Evolutionary conservation across 2,888 invertebrate species (phyloP).

Genomic region (Drosophila mettleri): DNA sequence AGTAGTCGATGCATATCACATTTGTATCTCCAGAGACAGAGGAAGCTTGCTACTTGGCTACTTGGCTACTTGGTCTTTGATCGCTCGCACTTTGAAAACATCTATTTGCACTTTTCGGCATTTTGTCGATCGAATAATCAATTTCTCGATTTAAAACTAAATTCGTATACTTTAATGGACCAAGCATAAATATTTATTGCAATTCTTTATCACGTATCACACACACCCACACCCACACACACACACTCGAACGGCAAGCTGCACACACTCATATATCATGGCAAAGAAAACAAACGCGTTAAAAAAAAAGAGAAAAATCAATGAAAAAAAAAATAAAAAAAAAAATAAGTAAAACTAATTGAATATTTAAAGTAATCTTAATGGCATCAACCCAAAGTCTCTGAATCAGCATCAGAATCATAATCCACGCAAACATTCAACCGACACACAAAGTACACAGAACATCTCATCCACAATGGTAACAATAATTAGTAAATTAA

Average conservation of each 20-base stretch:
- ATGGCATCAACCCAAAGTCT: slow-evolving; percentile 42
- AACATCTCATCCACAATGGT: slow-evolving; percentile 84
- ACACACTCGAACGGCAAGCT: slow-evolving; percentile 37
- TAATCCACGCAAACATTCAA: slow-evolving; percentile 55
- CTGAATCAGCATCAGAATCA: slow-evolving; percentile 46
- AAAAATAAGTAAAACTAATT: slow-evolving; percentile 11
- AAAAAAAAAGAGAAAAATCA: slow-evolving; percentile 39
- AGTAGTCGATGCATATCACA: slow-evolving; percentile 66
- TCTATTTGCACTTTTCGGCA: slow-evolving; percentile 44
- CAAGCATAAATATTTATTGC: slow-evolving; percentile 49
- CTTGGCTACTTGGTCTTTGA: slow-evolving; percentile 36
- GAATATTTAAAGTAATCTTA: slow-evolving; percentile 41
- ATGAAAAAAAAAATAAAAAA: slow-evolving; percentile 24
- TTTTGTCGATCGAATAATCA: slow-evolving; percentile 36
- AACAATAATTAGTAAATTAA: slow-evolving; percentile 85
- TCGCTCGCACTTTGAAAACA: slow-evolving; percentile 42
- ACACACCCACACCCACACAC: background rate
- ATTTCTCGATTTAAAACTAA: slow-evolving; percentile 22
- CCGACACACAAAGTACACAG: slow-evolving; percentile 42
- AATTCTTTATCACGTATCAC: slow-evolving; percentile 21
- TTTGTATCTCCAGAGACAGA: slow-evolving; percentile 19
- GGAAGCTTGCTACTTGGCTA: slow-evolving; percentile 39
- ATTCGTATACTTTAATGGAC: slow-evolving; percentile 66
- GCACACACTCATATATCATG: slow-evolving; percentile 71
- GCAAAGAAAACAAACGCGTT: slow-evolving; percentile 40